Conservation (phyloP, 2,888 invertebrate species). For the Anorthoa munda region DNA sequence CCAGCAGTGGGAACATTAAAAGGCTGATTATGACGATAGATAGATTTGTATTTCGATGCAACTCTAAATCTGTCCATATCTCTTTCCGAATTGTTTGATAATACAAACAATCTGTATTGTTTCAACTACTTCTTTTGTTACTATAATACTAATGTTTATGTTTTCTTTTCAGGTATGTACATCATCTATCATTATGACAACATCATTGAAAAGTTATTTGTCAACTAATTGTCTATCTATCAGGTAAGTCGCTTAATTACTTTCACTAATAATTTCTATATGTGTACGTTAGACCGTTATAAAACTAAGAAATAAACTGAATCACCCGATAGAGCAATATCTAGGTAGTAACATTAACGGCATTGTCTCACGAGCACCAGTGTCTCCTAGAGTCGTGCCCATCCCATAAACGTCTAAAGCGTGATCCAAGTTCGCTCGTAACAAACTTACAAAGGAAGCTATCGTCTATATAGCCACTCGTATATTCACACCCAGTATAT, state of each 20-base stretch:
- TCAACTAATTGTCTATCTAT: not conserved
- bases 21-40: not conserved
- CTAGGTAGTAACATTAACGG: constrained; percentile 26
- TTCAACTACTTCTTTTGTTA: not conserved
- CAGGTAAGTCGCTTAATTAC: constrained; percentile 35
- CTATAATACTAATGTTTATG: constrained; percentile 27
- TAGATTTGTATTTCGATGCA: not conserved
- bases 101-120: constrained; percentile 1
- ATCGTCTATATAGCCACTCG: constrained; percentile 51
- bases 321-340: not conserved
- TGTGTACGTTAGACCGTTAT: not conserved
- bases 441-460: constrained; percentile 61
- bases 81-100: not conserved
- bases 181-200: not conserved
- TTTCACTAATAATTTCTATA: not conserved
- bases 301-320: not conserved
- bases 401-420: constrained; percentile 51
- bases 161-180: constrained; percentile 58
- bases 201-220: not conserved
- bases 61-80: not conserved
- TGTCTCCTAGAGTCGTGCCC: constrained; percentile 39
- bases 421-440: constrained; percentile 55
- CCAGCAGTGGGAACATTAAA: too few species aligned
- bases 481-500: constrained; percentile 61
- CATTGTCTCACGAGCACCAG: constrained; percentile 29